Percentiles rank a stretch among this genome's conserved stretches.
Evolutionary conservation across 2,888 invertebrate species (phyloP).

Genomic region (Philopedon plagiatum): DNA sequence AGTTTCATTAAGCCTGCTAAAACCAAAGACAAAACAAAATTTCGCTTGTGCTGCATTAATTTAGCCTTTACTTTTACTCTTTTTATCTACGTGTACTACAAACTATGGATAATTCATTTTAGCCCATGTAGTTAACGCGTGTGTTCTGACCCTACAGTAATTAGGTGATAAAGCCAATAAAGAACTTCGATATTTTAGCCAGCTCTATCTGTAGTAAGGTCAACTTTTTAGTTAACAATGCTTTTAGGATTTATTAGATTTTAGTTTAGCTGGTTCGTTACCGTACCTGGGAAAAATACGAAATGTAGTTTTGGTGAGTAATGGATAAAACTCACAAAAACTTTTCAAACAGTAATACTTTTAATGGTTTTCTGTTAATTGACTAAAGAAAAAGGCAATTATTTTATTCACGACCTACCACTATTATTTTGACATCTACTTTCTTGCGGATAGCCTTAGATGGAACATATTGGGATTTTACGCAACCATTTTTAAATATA

Average conservation of each 20-base stretch:
- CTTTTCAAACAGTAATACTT: neutral
- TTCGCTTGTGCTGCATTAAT: slow-evolving; percentile 34
- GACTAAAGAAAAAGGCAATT: too few relatives aligned
- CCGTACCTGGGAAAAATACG: neutral
- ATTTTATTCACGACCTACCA: too few relatives aligned
- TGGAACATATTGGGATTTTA: too few relatives aligned
- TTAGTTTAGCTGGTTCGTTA: slow-evolving; percentile 12
- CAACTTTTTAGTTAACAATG: slow-evolving; percentile 23
- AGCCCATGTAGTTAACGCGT: slow-evolving; percentile 36
- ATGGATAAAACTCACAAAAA: neutral
- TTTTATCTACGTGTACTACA: slow-evolving; percentile 24
- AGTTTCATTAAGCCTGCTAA: slow-evolving; percentile 15
- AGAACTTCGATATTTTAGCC: slow-evolving; percentile 33
- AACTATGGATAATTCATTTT: slow-evolving; percentile 43
- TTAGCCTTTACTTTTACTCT: slow-evolving; percentile 14
- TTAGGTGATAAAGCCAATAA: slow-evolving; percentile 47
- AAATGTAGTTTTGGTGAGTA: neutral
- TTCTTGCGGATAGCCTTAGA: too few relatives aligned
- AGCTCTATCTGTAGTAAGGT: slow-evolving; percentile 34
- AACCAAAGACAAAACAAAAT: slow-evolving; percentile 27
- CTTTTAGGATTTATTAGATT: slow-evolving; percentile 43
- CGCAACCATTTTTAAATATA: too few relatives aligned
- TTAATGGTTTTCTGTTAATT: too few relatives aligned
- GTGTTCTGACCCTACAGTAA: slow-evolving; percentile 40
- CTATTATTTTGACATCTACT: too few relatives aligned